Evolutionary conservation across 2,113 vertebrate genomes (phyloP).

Genomic region (Sinocyclocheilus maitianheensis): DNA sequence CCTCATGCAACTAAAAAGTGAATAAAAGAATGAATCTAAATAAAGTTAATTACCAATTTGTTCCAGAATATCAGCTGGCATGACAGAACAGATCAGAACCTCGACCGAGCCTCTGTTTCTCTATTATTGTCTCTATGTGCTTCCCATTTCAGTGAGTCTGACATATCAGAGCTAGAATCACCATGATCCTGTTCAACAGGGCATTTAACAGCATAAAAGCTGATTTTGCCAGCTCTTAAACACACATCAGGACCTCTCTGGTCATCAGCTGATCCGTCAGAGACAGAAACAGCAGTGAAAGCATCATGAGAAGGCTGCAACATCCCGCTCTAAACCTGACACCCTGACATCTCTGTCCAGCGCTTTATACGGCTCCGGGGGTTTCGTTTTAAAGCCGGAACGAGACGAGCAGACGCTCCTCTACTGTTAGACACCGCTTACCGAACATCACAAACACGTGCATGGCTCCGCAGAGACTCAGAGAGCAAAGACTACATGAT

Average conservation of each 20-base stretch:
- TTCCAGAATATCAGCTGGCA: background rate
- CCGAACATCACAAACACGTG: background rate
- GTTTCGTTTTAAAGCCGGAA: background rate
- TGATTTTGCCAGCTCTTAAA: background rate
- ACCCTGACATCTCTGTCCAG: slow-evolving; percentile 13
- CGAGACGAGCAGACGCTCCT: background rate
- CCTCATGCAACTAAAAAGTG: too few relatives aligned
- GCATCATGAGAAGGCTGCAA: background rate
- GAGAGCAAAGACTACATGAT: background rate
- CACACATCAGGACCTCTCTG: background rate
- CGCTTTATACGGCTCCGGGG: background rate
- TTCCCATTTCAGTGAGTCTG: background rate
- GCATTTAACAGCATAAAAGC: background rate
- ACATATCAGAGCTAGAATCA: background rate
- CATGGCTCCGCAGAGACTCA: background rate
- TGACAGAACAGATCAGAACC: background rate
- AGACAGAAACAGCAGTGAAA: background rate
- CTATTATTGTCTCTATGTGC: background rate
- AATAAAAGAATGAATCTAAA: too few relatives aligned
- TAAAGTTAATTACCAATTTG: too few relatives aligned
- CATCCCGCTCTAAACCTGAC: background rate
- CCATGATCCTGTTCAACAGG: background rate
- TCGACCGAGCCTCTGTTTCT: background rate
- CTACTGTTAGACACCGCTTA: background rate
- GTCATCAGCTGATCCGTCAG: background rate